A percentile compares a stretch with the other conserved stretches of the same genome.
Evolutionary conservation across 2,797 vertebrate genomes (phyloP).

Genomic region (Fratercula arctica): DNA sequence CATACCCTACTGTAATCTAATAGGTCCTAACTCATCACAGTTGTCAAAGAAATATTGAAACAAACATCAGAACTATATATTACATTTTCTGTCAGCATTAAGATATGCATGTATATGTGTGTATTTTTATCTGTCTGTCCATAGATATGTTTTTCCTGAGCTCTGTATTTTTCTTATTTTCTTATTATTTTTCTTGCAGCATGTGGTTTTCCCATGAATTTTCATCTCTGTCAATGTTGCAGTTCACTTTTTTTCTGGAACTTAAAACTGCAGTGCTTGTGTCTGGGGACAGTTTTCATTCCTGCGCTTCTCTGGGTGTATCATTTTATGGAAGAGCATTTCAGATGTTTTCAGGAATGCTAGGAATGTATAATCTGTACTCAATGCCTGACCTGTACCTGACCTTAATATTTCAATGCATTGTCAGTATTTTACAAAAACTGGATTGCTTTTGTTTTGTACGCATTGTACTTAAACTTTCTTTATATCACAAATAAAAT

Average conservation of each 20-base stretch:
- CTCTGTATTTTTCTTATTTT: background rate
- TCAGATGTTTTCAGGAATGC: background rate
- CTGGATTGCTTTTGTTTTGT: background rate
- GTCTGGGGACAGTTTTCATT: background rate
- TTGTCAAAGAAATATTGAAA: background rate
- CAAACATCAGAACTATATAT: background rate
- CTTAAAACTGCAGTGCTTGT: background rate
- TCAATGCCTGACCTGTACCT: background rate
- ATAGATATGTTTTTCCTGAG: background rate
- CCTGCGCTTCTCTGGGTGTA: background rate
- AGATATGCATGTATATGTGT: background rate
- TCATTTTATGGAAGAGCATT: background rate
- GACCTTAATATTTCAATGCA: background rate
- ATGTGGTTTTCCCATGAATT: background rate
- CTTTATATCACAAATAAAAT: background rate
- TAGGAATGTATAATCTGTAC: background rate
- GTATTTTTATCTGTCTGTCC: background rate
- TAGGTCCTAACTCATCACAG: background rate
- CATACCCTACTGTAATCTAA: background rate
- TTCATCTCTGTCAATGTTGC: background rate
- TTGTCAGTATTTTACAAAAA: background rate
- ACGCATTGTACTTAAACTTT: background rate
- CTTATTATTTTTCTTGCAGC: background rate
- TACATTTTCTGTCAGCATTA: background rate
- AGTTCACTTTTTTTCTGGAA: background rate